phyloP scores from a whole-genome alignment of 1,140 invertebrate species.

The Platyscapa corneri region DNA sequence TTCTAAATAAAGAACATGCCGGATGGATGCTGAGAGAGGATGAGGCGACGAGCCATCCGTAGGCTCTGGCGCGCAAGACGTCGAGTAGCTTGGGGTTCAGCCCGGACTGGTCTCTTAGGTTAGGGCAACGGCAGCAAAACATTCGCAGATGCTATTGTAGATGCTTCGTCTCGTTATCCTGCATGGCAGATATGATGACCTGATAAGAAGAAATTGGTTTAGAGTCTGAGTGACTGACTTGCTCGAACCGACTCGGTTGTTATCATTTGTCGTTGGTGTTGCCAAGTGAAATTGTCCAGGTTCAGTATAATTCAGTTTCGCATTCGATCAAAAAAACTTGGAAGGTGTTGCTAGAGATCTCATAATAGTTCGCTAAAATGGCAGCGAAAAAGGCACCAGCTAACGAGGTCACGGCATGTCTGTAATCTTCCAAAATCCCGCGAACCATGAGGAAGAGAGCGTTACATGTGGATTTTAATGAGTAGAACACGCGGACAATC shows the following conservation, averaged over 20 bases:
- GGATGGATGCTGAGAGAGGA: neutral
- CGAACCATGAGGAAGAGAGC: neutral
- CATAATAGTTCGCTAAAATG: neutral
- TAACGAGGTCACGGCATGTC: neutral
- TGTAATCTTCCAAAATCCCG: neutral
- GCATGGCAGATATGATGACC: neutral
- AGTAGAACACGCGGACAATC: neutral
- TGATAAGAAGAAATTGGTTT: neutral
- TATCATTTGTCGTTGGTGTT: neutral
- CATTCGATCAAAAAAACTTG: neutral
- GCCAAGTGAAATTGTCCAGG: neutral
- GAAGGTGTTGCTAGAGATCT: neutral
- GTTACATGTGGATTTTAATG: neutral
- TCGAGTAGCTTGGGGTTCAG: neutral
- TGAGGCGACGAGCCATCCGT: neutral
- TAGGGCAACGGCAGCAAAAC: neutral
- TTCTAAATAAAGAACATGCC: neutral
- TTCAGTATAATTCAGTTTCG: neutral
- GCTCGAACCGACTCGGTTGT: neutral
- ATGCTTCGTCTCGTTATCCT: no score
- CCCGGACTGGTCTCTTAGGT: constrained; percentile 8
- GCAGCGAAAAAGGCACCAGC: neutral
- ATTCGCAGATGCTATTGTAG: neutral
- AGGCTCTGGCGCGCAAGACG: neutral
- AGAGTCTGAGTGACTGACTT: neutral